Percentiles rank a stretch among this genome's conserved stretches.
phyloP scores from a whole-genome alignment of 2,797 vertebrate genomes.

The Lithobates sylvaticus region DNA sequence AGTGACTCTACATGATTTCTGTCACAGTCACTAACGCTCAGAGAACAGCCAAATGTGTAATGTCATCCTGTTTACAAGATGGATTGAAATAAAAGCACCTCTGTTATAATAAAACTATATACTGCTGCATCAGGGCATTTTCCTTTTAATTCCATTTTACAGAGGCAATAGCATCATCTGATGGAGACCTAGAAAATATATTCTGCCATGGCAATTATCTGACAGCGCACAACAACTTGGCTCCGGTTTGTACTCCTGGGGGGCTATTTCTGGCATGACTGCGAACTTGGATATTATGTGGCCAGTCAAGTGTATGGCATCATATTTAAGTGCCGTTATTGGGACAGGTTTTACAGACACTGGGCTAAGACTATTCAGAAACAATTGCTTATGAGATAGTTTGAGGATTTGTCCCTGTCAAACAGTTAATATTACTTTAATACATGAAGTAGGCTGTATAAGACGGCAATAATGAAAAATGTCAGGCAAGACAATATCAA shows the following conservation, averaged over 20 bases:
- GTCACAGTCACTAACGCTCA: slow-evolving; percentile 17
- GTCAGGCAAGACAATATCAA: slow-evolving; percentile 99
- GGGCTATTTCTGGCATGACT: slow-evolving; percentile 68
- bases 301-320: slow-evolving; percentile 74
- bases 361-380: slow-evolving; percentile 84
- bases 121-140: not conserved
- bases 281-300: slow-evolving; percentile 77
- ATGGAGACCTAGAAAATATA: slow-evolving; percentile 1
- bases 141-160: slow-evolving; percentile 1
- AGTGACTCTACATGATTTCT: not conserved
- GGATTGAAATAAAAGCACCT: not conserved
- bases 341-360: slow-evolving; percentile 82
- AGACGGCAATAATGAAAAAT: slow-evolving; percentile 98
- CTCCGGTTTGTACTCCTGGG: slow-evolving; percentile 80
- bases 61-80: slow-evolving; percentile 9
- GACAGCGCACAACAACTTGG: slow-evolving; percentile 74
- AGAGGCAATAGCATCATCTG: not conserved
- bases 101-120: not conserved
- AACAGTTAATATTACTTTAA: slow-evolving; percentile 98
- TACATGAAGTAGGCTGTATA: slow-evolving; percentile 91
- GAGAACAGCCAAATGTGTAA: slow-evolving; percentile 3
- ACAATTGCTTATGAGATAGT: slow-evolving; percentile 86
- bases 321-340: slow-evolving; percentile 83
- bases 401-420: slow-evolving; percentile 91
- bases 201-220: slow-evolving; percentile 74